These are phyloP conservation scores for Hexactinellida sp. DNA, from an alignment of 37 sponge, comb jelly and placozoan genomes.

Conservation along the genomic window DNA sequence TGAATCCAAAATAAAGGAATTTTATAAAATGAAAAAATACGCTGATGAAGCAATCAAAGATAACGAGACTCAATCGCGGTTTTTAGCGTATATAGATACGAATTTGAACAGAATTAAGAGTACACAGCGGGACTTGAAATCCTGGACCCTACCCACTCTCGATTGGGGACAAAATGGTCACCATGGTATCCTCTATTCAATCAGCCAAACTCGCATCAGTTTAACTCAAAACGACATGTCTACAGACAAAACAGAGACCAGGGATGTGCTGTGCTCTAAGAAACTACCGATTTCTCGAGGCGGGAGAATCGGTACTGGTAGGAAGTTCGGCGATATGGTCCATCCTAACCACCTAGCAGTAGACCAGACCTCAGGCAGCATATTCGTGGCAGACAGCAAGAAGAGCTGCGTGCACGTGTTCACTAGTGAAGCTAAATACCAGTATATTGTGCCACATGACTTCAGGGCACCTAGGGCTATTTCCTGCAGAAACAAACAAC, in stretches of 20 bases:
- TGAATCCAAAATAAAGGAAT: not conserved
- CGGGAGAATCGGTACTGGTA: not conserved
- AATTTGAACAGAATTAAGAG: not conserved
- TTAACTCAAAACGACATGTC: not conserved
- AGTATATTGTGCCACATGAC: not conserved
- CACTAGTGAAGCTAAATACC: not conserved
- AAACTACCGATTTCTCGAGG: not conserved
- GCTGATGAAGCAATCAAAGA: constrained; percentile 4
- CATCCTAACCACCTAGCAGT: not conserved
- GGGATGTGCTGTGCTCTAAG: not conserved
- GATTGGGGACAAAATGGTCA: not conserved
- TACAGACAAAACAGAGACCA: not conserved
- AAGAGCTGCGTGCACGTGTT: not conserved
- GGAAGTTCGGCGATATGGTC: not conserved
- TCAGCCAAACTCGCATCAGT: not conserved
- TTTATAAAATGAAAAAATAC: constrained; percentile 10
- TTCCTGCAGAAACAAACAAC: not conserved
- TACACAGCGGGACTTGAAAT: not conserved
- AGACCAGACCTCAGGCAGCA: not conserved
- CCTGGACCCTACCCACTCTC: not conserved
- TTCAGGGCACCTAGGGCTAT: not conserved
- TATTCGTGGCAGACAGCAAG: not conserved
- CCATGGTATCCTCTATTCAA: not conserved
- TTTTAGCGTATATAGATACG: not conserved
- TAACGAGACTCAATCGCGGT: constrained; percentile 9